Evolutionary conservation across 2,113 vertebrate genomes (phyloP), one percentile per base, ranked within the genome.

Genomic region (Pseudolaguvia tuberculata): DNA sequence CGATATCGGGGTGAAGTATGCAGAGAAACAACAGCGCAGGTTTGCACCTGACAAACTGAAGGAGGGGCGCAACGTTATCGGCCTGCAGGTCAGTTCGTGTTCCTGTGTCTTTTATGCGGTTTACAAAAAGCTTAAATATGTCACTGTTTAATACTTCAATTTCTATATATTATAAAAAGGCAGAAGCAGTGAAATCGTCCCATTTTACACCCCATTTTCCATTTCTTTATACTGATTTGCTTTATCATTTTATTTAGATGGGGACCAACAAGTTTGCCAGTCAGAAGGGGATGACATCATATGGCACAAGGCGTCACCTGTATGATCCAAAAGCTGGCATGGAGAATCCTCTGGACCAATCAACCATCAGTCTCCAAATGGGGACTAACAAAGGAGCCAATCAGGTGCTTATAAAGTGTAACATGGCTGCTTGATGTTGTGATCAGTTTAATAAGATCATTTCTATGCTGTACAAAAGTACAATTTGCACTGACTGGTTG

Each of bases 231-330:
- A 42, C 14, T 48, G 42, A 27, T 18, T 27, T 18, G 47, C 42
- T n/a, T n/a, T n/a, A n/a, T n/a, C n/a, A 5, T 47, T 66, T 47
- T 58, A 29, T 61, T 12, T 50, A 96, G 96, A 97, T 96, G 95
- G 96, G 96, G 69, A 97, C 95, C 87, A 97, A 97, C 86, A 94
- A 96, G 85, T 93, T 94, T 9, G 95, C 95, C 77, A 97, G 95
- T 84, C 95, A 97, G 81, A 94, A 96, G 83, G 95, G 95, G 48
- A 97, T 97, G 95, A 97, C 95, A 0, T 95, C 95, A 0, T 97
- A 97, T 0, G 95, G 95, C 35, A 96, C 95, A 23, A 88, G 94
- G 23, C 93, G 95, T 72, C 95, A 97, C 82, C 93, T 97, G 67
- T 97, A 94, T 0, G 94, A 97, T 67, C 90, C 95, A 75, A 97